Evolutionary conservation across 2,113 vertebrate genomes (phyloP), one percentile per base, ranked within the genome.

Genomic region (Nettapus auritus): DNA sequence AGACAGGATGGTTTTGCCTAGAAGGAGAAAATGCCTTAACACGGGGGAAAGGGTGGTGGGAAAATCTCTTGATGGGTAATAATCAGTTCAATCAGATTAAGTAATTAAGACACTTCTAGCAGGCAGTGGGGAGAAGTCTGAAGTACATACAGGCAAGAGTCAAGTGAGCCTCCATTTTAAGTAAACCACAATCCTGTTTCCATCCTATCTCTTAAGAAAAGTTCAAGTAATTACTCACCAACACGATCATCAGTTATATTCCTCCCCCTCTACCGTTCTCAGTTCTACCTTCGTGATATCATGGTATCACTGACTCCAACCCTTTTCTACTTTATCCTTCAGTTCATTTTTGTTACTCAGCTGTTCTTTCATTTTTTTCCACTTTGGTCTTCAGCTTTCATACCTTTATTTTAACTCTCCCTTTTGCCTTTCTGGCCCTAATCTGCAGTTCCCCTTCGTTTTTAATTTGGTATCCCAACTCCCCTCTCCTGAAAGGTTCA

Each of bases 1-100:
- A 84, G 88, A 74, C 88, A 64, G 82, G 70, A 91, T 66, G 70
- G 67, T 59, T 93, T 82, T 93, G 90, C 88, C 86, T 91, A 36
- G 52, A 66, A 82, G 46, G 57, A 34, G 19, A 59, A 91, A 63
- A 82, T 40, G 78, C 70, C 52, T 75, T 29, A 55, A 40, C 62
- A 5, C 40, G 67, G 57, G 56, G 71, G 64, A 50, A 64, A 44
- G 77, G 36, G 25, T 28, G 31, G 28, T 38, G 38, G 62, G 38
- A 62, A 48, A 48, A 42, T 69, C 50, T 70, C 44, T 70, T 17
- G 8, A 0, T 48, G 60, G 4, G 20, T 15, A 71, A 22, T 29
- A 63, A 75, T 29, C 52, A 11, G 62, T 71, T 57, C 59, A 31
- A 31, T 87, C 60, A 40, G 29, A 33, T 34, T 46, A 53, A 57